Percentiles rank a stretch among this genome's conserved stretches.
Conservation (phyloP, 2,888 invertebrate genomes). For the Diaperis boleti region DNA sequence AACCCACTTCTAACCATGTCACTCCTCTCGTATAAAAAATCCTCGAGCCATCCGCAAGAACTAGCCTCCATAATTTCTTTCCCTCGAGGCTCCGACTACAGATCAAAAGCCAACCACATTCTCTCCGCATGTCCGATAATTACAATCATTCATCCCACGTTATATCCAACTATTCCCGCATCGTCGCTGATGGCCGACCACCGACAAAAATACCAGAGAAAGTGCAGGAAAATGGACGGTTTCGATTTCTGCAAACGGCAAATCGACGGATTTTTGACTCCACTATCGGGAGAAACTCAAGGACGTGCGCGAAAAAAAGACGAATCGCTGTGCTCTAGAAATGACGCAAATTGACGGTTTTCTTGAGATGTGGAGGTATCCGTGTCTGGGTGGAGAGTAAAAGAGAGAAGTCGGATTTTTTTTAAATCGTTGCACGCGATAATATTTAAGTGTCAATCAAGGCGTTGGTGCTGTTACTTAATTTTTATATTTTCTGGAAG, state of each 20-base stretch:
- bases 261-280: conserved; percentile 1
- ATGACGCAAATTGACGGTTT: not conserved
- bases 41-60: conserved; percentile 57
- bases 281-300: conserved; percentile 1
- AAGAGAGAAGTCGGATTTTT: too few relatives aligned
- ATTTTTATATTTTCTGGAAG: too few relatives aligned
- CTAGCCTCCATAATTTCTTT: conserved; percentile 35
- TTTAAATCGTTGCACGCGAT: too few relatives aligned
- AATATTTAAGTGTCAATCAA: too few relatives aligned
- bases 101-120: conserved; percentile 42
- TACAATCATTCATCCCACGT: conserved; percentile 42
- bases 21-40: not conserved
- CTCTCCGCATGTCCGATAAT: conserved; percentile 43
- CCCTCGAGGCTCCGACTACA: conserved; percentile 39
- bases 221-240: not conserved
- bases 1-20: not conserved
- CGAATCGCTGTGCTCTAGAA: not conserved
- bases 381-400: too few relatives aligned
- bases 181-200: conserved; percentile 2
- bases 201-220: conserved; percentile 4
- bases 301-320: not conserved
- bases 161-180: conserved; percentile 32
- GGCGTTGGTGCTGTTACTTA: too few relatives aligned
- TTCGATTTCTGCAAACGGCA: conserved; percentile 9
- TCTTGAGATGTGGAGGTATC: not conserved